These are phyloP conservation scores for Papilio machaon DNA, from an alignment of 1,140 invertebrate genomes.

Conservation along the genomic window DNA sequence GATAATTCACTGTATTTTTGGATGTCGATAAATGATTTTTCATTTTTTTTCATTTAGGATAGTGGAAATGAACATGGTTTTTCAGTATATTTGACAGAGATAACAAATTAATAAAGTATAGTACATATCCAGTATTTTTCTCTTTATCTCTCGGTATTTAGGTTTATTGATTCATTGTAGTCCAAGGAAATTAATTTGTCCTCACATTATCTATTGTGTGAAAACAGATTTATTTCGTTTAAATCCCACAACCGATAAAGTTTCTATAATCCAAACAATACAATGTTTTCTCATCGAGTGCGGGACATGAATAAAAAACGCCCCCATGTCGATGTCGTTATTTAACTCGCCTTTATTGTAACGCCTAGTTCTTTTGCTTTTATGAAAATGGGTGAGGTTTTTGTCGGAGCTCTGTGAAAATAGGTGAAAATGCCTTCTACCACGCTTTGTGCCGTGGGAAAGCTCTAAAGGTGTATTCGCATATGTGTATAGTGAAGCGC, in stretches of 20 bases:
- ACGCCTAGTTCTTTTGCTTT: slow-evolving; percentile 54
- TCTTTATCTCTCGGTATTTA: background rate
- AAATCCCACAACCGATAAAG: slow-evolving; percentile 25
- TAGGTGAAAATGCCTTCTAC: slow-evolving; percentile 70
- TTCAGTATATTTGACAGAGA: no score
- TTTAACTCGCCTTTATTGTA: slow-evolving; percentile 55
- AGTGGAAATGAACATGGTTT: no score
- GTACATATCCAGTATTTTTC: background rate
- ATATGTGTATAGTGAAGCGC: slow-evolving; percentile 26
- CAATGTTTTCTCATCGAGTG: slow-evolving; percentile 52
- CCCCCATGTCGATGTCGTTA: slow-evolving; percentile 61
- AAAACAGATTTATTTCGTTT: slow-evolving; percentile 42
- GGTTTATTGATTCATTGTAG: background rate
- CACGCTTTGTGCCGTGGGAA: slow-evolving; percentile 65
- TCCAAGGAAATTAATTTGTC: background rate
- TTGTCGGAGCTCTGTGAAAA: slow-evolving; percentile 64
- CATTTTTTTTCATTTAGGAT: no score
- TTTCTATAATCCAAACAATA: slow-evolving; percentile 42
- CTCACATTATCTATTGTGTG: slow-evolving; percentile 30
- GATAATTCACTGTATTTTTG: no score
- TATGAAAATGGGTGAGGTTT: slow-evolving; percentile 67
- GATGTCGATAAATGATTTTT: no score
- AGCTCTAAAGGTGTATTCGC: slow-evolving; percentile 49
- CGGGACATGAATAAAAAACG: slow-evolving; percentile 51
- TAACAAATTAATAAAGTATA: no score